Conservation (phyloP, 1,140 invertebrate genomes). For the Diorhabda elongata region DNA sequence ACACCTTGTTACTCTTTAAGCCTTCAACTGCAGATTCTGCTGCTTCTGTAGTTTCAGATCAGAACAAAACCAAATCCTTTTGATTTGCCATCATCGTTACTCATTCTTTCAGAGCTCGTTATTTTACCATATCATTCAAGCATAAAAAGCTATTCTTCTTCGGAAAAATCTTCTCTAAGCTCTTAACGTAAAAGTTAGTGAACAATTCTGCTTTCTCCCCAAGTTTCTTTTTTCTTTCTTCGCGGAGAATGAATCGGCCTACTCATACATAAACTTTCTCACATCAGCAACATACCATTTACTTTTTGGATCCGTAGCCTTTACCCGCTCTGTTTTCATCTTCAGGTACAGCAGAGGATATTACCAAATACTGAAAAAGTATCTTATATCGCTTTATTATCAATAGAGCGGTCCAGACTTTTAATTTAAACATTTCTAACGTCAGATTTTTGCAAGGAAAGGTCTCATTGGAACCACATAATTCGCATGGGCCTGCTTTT, state of each 20-base stretch:
- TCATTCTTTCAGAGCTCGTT: conserved; percentile 94
- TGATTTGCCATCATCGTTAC: conserved; percentile 67
- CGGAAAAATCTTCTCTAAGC: conserved; percentile 90
- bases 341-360: conserved; percentile 95
- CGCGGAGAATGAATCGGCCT: conserved; percentile 95
- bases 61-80: too few species aligned
- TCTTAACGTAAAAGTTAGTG: conserved; percentile 64
- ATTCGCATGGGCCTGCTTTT: too few species aligned
- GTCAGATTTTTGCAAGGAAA: conserved; percentile 94
- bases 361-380: conserved; percentile 56
- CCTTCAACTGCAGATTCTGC: conserved; percentile 90
- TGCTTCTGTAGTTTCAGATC: conserved; percentile 81
- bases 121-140: conserved; percentile 53
- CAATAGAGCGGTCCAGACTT: too few species aligned
- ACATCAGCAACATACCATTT: conserved; percentile 53
- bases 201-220: conserved; percentile 97
- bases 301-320: conserved; percentile 98
- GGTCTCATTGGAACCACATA: conserved; percentile 63
- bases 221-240: conserved; percentile 95
- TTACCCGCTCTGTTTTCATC: conserved; percentile 71
- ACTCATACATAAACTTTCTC: conserved; percentile 80
- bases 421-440: conserved; percentile 54
- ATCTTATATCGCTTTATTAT: too few species aligned
- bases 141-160: conserved; percentile 73
- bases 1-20: conserved; percentile 82